Percentiles rank a stretch among this genome's conserved stretches.
Evolutionary conservation across 2,113 vertebrate species (phyloP).

Genomic region (Equus przewalskii): DNA sequence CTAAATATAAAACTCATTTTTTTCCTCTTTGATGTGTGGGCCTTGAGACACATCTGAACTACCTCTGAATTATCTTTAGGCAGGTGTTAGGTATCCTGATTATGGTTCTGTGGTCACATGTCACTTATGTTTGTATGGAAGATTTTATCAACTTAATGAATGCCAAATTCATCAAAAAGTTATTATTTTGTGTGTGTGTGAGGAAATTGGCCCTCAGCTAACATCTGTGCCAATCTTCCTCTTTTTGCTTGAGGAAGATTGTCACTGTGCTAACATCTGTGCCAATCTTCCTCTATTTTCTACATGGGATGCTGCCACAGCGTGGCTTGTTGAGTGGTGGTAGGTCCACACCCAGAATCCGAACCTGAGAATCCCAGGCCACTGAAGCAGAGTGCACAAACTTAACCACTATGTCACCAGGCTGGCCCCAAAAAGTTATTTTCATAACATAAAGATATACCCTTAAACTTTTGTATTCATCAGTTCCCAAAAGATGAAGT

Average conservation of each 20-base stretch:
- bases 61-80: not conserved
- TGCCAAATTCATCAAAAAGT: not conserved
- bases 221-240: too few relatives aligned
- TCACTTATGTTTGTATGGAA: not conserved
- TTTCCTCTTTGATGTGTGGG: not conserved
- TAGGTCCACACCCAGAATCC: too few relatives aligned
- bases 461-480: not conserved
- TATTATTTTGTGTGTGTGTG: not conserved
- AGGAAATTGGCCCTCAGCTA: too few relatives aligned
- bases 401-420: too few relatives aligned
- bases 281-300: too few relatives aligned
- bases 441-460: conserved; percentile 1
- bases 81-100: not conserved
- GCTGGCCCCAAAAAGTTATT: not conserved
- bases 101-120: not conserved
- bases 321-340: too few relatives aligned
- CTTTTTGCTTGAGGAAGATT: too few relatives aligned
- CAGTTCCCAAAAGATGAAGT: not conserved
- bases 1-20: not conserved
- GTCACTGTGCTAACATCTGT: too few relatives aligned
- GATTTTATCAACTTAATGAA: not conserved
- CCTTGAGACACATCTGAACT: not conserved
- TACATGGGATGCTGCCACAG: too few relatives aligned
- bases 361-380: too few relatives aligned
- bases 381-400: too few relatives aligned